Base-by-base conservation (phyloP, 2,113 vertebrate species). In the Spea bombifrons region DNA sequence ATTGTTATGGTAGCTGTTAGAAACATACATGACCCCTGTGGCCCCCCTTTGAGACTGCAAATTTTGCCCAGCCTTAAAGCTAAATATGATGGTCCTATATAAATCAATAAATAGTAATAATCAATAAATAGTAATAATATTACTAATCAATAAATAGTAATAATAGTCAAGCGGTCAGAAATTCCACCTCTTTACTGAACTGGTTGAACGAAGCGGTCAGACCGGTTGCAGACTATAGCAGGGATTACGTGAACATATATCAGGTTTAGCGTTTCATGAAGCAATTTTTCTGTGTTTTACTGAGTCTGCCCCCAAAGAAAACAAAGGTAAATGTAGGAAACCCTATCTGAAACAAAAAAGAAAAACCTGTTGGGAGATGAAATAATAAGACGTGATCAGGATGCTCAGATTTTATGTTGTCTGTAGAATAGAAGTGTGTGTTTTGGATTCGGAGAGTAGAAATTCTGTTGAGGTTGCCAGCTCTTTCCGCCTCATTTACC, bases 401-500 rank as follows among this genome's bases (percentile, higher is more conserved):
- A 79, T 48, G 70, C 63, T 47, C 4, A 48, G 8, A 66, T 64
- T 65, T 48, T 57, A 73, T 66, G 70, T 17, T 68, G 67, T 66
- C 61, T 79, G 69, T 53, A 46, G 50, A 79, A 16, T 46, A 5
- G 66, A 48, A n/a, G 67, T 65, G 73, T 49, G 43, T 79, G 70
- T 73, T 73, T 73, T 79, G 70, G 77, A 79, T 57, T 73, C 30
- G 15, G 44, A 16, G 48, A 57, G 30, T 67, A 66, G 48, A 72
- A 66, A 65, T 49, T 4, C 59, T 55, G 50, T 43, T 52, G 57
- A 52, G 16, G 50, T 65, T 79, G 77, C 70, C 77, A 79, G 59
- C 65, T 64, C 61, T 79, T 71, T 79, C n/a, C 48, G 76, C 70
- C 15, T 80, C 81, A 69, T 15, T 68, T 75, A 83, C 50, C 55